Conservation (phyloP, 53 echinoderm and acorn worm species). For the Echinometra lucunter region DNA sequence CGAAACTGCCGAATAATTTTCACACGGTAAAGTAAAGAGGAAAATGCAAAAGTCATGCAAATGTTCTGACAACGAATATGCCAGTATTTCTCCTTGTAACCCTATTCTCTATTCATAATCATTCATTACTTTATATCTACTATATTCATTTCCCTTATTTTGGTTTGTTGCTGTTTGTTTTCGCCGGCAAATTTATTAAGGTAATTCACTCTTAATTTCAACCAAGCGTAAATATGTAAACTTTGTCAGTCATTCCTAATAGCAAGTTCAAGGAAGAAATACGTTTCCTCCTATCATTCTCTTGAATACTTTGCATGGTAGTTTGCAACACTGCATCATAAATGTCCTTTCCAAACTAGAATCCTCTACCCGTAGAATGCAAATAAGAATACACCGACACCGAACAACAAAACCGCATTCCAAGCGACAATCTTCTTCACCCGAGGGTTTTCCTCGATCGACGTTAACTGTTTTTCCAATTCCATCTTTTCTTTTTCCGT, state of each 20-base stretch:
- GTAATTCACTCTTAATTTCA: neutral
- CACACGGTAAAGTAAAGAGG: neutral
- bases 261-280: neutral
- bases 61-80: neutral
- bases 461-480: slow-evolving; percentile 72
- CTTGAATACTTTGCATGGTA: too few species aligned
- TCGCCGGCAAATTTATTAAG: neutral
- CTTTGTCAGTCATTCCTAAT: neutral
- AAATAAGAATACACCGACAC: slow-evolving; percentile 77
- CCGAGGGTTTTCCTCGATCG: slow-evolving; percentile 74
- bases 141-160: too few species aligned
- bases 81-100: neutral
- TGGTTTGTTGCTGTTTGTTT: too few species aligned
- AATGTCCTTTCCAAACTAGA: neutral
- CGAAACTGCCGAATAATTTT: slow-evolving; percentile 2
- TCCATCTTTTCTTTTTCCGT: slow-evolving; percentile 76
- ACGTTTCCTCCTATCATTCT: neutral
- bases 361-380: slow-evolving; percentile 76
- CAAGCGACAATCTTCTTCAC: slow-evolving; percentile 67
- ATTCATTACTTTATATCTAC: too few species aligned
- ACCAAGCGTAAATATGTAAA: neutral
- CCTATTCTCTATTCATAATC: neutral
- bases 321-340: too few species aligned
- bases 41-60: neutral
- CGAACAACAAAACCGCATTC: slow-evolving; percentile 69